A percentile compares a stretch with the other conserved stretches of the same genome.
phyloP scores from a whole-genome alignment of 2,888 invertebrate species.

The Ichneumoninae sp. region DNA sequence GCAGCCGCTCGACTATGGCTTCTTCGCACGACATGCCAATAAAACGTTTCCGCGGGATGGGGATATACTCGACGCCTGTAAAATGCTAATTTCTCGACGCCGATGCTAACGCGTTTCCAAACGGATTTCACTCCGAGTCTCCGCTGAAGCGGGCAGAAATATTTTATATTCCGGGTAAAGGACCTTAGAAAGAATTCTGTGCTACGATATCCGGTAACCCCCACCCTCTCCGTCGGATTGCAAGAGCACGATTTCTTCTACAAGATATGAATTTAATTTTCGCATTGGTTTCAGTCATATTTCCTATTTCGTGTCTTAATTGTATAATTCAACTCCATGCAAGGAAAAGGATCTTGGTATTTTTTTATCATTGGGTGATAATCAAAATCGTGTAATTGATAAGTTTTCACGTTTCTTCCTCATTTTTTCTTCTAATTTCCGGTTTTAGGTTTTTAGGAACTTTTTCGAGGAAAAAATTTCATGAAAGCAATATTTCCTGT shows the following conservation, averaged over 20 bases:
- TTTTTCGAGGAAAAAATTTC: too few species aligned
- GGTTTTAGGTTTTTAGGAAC: too few species aligned
- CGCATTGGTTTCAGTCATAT: neutral
- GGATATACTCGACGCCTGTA: conserved; percentile 73
- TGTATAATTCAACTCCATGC: neutral
- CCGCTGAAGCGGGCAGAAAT: conserved; percentile 72
- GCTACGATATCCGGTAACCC: conserved; percentile 3
- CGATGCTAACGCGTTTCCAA: conserved; percentile 77
- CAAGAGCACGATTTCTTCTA: neutral
- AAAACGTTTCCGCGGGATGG: conserved; percentile 79
- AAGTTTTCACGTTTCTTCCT: too few species aligned
- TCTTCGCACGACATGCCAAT: conserved; percentile 82
- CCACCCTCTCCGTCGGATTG: neutral
- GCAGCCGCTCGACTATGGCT: conserved; percentile 76
- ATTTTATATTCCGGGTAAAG: conserved; percentile 67
- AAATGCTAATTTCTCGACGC: conserved; percentile 80
- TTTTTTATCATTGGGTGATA: neutral
- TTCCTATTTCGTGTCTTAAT: neutral
- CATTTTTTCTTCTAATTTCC: too few species aligned
- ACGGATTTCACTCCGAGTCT: conserved; percentile 73
- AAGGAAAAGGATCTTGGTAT: neutral
- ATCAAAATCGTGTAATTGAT: too few species aligned
- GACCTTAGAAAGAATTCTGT: conserved; percentile 28
- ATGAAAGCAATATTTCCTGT: too few species aligned
- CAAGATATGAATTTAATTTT: neutral